Evolutionary conservation across 2,113 vertebrate species (phyloP).

Genomic region (Nanorana parkeri): DNA sequence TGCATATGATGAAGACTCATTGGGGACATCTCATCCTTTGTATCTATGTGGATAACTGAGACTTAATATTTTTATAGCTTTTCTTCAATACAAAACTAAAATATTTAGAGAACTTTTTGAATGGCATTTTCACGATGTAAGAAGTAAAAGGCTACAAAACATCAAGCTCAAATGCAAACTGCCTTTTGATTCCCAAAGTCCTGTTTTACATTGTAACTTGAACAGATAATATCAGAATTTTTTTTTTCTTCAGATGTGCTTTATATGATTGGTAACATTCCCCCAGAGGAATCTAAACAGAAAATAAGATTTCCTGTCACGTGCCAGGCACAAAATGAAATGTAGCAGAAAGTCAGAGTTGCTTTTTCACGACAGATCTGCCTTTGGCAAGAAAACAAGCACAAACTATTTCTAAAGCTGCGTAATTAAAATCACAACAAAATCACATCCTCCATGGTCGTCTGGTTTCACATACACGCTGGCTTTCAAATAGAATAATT

Average conservation of each 20-base stretch:
- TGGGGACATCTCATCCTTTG: no score
- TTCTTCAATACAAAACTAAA: no score
- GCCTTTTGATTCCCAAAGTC: background rate
- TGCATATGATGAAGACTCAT: no score
- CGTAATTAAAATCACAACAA: conserved; percentile 42
- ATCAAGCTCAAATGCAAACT: conserved; percentile 11
- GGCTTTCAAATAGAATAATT: conserved; percentile 37
- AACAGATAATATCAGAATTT: conserved; percentile 23
- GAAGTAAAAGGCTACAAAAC: background rate
- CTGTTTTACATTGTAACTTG: conserved; percentile 19
- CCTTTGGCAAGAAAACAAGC: conserved; percentile 40
- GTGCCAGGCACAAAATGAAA: conserved; percentile 40
- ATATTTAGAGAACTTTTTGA: no score
- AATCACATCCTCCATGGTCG: conserved; percentile 40
- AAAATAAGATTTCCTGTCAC: conserved; percentile 40
- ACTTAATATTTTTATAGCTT: no score
- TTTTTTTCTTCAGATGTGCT: conserved; percentile 19
- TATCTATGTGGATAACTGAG: no score
- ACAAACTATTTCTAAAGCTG: conserved; percentile 44
- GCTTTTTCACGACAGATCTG: conserved; percentile 33
- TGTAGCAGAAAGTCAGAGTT: conserved; percentile 45
- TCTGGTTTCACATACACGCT: conserved; percentile 30
- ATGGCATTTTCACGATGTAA: no score
- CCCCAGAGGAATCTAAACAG: conserved; percentile 25
- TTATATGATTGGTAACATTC: conserved; percentile 38